phyloP scores from a whole-genome alignment of 1,140 invertebrate genomes.

The Medauroidea extradentata region DNA sequence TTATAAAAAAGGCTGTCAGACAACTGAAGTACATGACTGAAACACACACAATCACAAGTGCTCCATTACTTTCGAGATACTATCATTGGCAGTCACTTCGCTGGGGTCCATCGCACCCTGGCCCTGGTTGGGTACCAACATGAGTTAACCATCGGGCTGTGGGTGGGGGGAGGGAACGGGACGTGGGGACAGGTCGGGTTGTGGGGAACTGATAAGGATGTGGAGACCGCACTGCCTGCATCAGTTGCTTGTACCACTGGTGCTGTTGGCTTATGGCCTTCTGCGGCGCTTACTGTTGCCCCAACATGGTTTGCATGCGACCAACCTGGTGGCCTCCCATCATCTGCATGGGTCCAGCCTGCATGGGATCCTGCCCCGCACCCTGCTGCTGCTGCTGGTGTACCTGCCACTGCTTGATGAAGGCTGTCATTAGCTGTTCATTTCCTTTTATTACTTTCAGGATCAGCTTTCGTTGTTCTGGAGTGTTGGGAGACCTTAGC shows the following conservation, averaged over 20 bases:
- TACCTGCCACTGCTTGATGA: conserved; percentile 87
- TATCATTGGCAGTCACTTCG: conserved; percentile 70
- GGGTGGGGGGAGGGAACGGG: conserved; percentile 67
- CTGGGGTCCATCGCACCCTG: too few species aligned
- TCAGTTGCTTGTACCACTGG: conserved; percentile 47
- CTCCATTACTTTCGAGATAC: conserved; percentile 89
- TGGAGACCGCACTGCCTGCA: conserved; percentile 72
- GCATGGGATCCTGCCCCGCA: too few species aligned
- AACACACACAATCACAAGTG: conserved; percentile 62
- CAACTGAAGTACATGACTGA: too few species aligned
- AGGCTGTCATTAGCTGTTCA: conserved; percentile 93
- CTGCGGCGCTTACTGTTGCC: conserved; percentile 33
- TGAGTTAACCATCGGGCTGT: conserved; percentile 49
- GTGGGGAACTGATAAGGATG: conserved; percentile 71
- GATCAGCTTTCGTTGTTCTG: conserved; percentile 90
- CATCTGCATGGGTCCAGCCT: too few species aligned
- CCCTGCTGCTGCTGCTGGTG: conserved; percentile 45
- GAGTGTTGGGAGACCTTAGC: conserved; percentile 80
- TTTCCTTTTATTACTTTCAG: conserved; percentile 90
- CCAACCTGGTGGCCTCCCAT: not conserved
- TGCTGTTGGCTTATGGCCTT: conserved; percentile 54
- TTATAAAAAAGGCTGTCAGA: too few species aligned
- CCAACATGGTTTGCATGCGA: not conserved
- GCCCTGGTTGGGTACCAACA: conserved; percentile 20
- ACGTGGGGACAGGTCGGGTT: conserved; percentile 73